Conservation (phyloP, 2,113 vertebrate species). For the Misgurnus anguillicaudatus region DNA sequence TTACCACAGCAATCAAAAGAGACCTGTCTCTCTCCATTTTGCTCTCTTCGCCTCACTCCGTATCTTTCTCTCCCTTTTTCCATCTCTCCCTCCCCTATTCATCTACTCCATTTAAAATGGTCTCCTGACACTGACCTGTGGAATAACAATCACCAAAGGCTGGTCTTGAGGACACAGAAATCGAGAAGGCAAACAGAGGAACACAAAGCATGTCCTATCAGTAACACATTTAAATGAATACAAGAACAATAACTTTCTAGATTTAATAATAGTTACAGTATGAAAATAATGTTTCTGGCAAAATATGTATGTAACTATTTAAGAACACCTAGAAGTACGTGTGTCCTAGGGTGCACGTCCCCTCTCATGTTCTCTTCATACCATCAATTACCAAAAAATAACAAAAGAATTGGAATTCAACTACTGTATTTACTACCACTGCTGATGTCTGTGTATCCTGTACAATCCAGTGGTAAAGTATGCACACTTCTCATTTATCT, state of each 20-base stretch:
- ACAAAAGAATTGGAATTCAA: too few species aligned
- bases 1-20: constrained; percentile 59
- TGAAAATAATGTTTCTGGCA: neutral
- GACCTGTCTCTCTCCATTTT: constrained; percentile 15
- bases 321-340: too few species aligned
- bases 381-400: too few species aligned
- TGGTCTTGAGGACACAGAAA: constrained; percentile 18
- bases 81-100: neutral
- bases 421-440: neutral
- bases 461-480: too few species aligned
- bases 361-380: too few species aligned
- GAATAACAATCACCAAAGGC: constrained; percentile 39
- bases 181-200: constrained; percentile 13
- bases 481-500: too few species aligned
- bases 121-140: constrained; percentile 35
- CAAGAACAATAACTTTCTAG: neutral
- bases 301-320: neutral
- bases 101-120: constrained; percentile 28
- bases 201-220: neutral
- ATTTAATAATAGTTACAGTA: neutral
- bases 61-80: neutral
- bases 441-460: too few species aligned
- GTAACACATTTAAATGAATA: neutral
- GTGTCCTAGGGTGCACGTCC: too few species aligned
- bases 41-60: constrained; percentile 25